A percentile compares a stretch with the other conserved stretches of the same genome.
These are phyloP conservation scores for Anser brachyrhynchus DNA, from an alignment of 2,113 vertebrate species.

Conservation along the genomic window DNA sequence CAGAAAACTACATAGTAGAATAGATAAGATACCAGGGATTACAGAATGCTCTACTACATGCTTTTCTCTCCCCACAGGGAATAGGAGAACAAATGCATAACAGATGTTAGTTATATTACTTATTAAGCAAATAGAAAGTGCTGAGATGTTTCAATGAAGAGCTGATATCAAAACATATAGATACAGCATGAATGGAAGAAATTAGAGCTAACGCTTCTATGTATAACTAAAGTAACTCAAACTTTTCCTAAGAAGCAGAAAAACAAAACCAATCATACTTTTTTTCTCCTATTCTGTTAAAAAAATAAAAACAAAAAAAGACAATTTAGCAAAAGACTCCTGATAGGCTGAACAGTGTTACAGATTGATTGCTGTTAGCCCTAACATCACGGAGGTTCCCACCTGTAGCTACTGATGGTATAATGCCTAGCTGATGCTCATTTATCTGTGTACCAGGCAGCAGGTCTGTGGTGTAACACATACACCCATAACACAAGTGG, in stretches of 20 bases:
- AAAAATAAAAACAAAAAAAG: no score
- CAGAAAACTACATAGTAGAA: fast-evolving
- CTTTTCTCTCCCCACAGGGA: not conserved
- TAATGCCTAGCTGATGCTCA: not conserved
- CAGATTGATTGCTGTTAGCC: no score
- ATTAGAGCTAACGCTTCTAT: not conserved
- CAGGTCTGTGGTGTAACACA: not conserved
- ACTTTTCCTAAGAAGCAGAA: not conserved
- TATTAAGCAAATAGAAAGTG: not conserved
- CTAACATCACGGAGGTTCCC: fast-evolving
- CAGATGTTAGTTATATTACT: not conserved
- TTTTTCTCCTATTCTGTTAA: not conserved
- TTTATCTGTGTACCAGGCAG: not conserved
- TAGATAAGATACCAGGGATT: not conserved
- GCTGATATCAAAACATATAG: not conserved
- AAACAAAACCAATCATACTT: not conserved
- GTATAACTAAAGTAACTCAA: not conserved
- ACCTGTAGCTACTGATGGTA: not conserved
- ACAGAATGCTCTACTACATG: not conserved
- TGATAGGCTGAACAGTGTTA: not conserved
- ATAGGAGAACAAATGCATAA: not conserved
- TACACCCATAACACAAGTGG: no score
- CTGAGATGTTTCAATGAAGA: not conserved
- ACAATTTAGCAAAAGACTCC: not conserved
- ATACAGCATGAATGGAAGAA: not conserved